Evolutionary conservation across 2,888 invertebrate species (phyloP).

Genomic region (Pammene fasciana): DNA sequence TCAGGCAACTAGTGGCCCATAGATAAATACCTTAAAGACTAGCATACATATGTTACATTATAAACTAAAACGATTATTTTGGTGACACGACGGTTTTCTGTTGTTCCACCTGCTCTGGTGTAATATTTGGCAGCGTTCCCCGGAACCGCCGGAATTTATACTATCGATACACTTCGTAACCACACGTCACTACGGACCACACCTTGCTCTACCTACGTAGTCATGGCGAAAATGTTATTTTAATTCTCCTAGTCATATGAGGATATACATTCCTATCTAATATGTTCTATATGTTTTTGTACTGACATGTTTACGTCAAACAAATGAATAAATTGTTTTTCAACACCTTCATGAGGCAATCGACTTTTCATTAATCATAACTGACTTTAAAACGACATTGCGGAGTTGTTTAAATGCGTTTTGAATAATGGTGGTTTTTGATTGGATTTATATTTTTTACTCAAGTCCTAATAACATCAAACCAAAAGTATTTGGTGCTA

Average conservation of each 20-base stretch:
- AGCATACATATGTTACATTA: too few species aligned
- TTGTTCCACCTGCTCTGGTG: too few species aligned
- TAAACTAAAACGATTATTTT: too few species aligned
- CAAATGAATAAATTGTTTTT: slow-evolving; percentile 38
- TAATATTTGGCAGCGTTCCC: too few species aligned
- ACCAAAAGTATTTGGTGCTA: too few species aligned
- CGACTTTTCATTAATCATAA: slow-evolving; percentile 35
- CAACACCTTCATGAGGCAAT: slow-evolving; percentile 38
- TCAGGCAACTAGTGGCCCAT: too few species aligned
- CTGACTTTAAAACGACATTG: slow-evolving; percentile 30
- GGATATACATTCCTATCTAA: slow-evolving; percentile 51
- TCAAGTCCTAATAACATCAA: too few species aligned
- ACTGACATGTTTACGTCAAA: slow-evolving; percentile 38
- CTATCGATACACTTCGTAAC: slow-evolving; percentile 6
- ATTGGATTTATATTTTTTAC: slow-evolving; percentile 21
- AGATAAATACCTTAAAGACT: too few species aligned
- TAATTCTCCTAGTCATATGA: slow-evolving; percentile 65
- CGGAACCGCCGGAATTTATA: too few species aligned
- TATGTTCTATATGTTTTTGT: slow-evolving; percentile 36
- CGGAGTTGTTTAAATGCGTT: slow-evolving; percentile 23
- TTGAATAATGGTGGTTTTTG: slow-evolving; percentile 6
- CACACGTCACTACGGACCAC: slow-evolving; percentile 61
- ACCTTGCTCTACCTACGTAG: slow-evolving; percentile 66
- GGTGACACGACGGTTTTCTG: too few species aligned
- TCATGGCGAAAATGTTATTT: slow-evolving; percentile 72